Evolutionary conservation across 2,113 vertebrate genomes (phyloP).

Genomic region (Sturnus vulgaris): DNA sequence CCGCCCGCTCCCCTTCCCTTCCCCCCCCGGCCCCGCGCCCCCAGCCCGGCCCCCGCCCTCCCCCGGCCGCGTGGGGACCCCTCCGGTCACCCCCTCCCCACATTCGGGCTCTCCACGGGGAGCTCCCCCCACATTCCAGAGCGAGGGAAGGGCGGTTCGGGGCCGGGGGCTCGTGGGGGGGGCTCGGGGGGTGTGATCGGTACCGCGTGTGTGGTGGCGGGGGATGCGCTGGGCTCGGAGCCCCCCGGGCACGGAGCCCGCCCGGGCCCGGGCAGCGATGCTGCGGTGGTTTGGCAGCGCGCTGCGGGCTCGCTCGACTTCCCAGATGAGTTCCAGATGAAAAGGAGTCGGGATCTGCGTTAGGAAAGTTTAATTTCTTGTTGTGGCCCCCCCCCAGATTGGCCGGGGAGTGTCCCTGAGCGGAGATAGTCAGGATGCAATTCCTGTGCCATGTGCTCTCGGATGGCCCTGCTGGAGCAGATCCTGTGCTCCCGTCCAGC

Average conservation of each 20-base stretch:
- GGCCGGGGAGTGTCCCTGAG: background rate
- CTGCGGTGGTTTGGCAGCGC: background rate
- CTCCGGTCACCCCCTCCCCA: too few species aligned
- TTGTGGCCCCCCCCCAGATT: accelerated
- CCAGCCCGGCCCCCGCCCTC: too few species aligned
- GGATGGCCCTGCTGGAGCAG: background rate
- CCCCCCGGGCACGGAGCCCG: background rate
- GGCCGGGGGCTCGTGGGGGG: background rate
- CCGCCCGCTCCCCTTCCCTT: background rate
- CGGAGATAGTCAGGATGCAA: background rate
- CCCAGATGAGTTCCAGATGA: background rate
- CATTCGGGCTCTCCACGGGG: too few species aligned
- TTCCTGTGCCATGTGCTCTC: background rate
- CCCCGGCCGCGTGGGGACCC: background rate
- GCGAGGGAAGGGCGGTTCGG: background rate
- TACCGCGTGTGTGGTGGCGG: background rate
- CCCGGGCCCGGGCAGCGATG: background rate
- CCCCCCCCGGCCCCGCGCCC: too few species aligned
- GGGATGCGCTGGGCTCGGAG: background rate
- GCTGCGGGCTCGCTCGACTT: background rate
- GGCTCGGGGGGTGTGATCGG: background rate
- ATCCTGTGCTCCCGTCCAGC: background rate
- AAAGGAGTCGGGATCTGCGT: accelerated
- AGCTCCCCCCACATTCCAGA: too few species aligned
- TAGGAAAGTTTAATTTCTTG: background rate